phyloP scores from a whole-genome alignment of 2,888 invertebrate species.

The Macrosiphum euphorbiae region DNA sequence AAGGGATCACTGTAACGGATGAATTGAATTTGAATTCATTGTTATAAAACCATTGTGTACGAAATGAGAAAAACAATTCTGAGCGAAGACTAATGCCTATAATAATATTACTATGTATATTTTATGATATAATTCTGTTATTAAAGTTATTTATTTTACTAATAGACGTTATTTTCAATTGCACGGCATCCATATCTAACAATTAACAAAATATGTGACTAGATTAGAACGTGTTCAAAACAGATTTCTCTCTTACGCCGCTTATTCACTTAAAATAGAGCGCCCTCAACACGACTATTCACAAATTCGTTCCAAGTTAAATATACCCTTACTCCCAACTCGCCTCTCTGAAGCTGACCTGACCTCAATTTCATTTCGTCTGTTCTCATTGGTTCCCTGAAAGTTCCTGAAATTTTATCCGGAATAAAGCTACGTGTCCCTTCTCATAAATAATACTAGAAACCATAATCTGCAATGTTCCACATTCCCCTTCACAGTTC shows the following conservation, averaged over 20 bases:
- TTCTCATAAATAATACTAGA: not conserved
- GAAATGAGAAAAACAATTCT: no score
- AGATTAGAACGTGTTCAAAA: slow-evolving; percentile 22
- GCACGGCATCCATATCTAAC: not conserved
- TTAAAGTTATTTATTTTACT: no score
- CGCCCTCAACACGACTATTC: not conserved
- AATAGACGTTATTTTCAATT: no score
- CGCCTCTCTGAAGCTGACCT: not conserved
- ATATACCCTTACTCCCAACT: not conserved
- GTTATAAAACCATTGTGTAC: no score
- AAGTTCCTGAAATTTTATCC: not conserved
- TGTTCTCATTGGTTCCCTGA: not conserved
- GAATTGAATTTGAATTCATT: no score
- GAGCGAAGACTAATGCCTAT: no score
- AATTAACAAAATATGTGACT: not conserved
- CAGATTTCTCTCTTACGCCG: not conserved
- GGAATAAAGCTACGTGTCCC: not conserved
- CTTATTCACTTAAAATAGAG: not conserved
- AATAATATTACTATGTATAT: no score
- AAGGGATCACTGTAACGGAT: no score
- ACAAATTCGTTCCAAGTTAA: not conserved
- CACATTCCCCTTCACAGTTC: not conserved
- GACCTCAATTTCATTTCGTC: not conserved
- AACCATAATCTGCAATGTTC: not conserved
- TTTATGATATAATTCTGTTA: no score